These are phyloP conservation scores for Petromus typicus DNA, from an alignment of 2,113 vertebrate genomes.

Conservation along the genomic window DNA sequence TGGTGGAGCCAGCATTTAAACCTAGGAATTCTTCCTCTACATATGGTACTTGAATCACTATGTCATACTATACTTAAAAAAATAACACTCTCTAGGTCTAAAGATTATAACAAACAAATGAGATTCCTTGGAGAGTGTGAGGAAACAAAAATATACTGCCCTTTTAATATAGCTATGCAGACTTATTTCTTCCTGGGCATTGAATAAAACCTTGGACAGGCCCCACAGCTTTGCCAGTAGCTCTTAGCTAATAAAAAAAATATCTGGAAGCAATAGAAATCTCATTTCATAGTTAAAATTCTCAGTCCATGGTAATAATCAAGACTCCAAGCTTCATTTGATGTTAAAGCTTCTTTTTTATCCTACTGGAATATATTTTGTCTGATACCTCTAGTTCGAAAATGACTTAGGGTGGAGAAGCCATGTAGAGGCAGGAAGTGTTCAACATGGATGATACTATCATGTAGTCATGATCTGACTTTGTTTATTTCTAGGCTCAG, in stretches of 20 bases:
- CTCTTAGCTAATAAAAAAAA: background rate
- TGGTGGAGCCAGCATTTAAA: background rate
- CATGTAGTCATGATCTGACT: background rate
- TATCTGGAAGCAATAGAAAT: background rate
- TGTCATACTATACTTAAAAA: background rate
- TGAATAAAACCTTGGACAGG: background rate
- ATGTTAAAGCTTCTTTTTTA: background rate
- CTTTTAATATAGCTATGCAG: background rate
- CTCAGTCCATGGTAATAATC: background rate
- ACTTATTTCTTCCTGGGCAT: background rate
- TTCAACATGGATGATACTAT: background rate
- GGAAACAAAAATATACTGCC: background rate
- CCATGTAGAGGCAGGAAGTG: background rate
- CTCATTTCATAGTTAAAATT: conserved; percentile 10
- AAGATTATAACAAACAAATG: background rate
- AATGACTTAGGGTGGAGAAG: background rate
- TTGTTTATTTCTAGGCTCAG: conserved; percentile 6
- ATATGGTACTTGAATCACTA: background rate
- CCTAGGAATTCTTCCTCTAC: background rate
- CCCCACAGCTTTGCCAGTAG: background rate
- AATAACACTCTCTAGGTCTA: background rate
- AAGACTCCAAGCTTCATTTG: background rate
- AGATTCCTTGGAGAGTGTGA: background rate
- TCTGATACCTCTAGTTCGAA: background rate
- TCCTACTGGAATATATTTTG: background rate